Base-by-base conservation (phyloP, 2,888 invertebrate species). In the Drosophila helvetica region DNA sequence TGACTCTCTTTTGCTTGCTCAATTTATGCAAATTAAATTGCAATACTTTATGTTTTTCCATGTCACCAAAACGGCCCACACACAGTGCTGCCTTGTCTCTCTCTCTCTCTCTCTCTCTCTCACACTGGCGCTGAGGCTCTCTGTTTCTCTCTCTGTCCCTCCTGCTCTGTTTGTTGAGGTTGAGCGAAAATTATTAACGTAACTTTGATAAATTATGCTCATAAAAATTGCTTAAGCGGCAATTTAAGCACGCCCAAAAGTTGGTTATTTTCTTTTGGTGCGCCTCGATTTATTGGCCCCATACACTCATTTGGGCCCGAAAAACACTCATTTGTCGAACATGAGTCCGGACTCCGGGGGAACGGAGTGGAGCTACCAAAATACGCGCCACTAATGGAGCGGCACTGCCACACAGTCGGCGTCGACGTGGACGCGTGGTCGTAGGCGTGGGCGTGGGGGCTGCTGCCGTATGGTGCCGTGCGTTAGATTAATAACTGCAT, bases 11-110 rank as follows among this genome's bases (percentile, higher is more conserved):
- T 65, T 63, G 73, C 74, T 74, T 61, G 75, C 83, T 77, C 83
- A 84, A 84, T 84, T 84, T 84, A 84, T 84, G 83, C 86, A 84
- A 84, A 84, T 86, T 86, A 84, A 84, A 84, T 84, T 86, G 83
- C 86, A 86, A 86, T 84, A 77, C 86, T 84, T 84, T 83, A 79
- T 77, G 65, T 66, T 69, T 65, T 67, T 72, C 71, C 73, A 63
- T 82, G 83, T 82, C 86, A 80, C 80, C 64, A 33, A 51, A 68
- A 55, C 74, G 63, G 55, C 80, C 80, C 79, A 80, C 79, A 75
- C 25, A 25, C 25, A 25, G 33, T 9, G 30, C 12, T 33, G 33
- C 12, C 33, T 33, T 33, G 33, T 45, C 64, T 62, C 48, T 62
- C 51, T 33, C 30, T 9, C 30, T 30, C 30, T 30, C 2, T 30